Base-by-base conservation (phyloP, 2,888 invertebrate species). In the Tenthredo distinguenda region DNA sequence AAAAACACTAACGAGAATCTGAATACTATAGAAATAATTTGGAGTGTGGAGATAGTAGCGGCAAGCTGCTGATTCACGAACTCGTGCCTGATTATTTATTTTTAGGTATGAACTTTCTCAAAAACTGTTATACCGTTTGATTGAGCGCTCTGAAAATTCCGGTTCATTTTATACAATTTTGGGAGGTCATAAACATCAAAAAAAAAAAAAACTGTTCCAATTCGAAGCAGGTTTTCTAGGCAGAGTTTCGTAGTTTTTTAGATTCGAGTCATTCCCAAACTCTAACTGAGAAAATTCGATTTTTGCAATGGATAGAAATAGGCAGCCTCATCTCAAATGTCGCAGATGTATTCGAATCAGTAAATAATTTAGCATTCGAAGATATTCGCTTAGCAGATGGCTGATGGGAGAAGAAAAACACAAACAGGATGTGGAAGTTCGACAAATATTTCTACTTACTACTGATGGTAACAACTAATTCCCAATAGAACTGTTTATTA, bases 11-110 rank as follows among this genome's bases (percentile, higher is more conserved):
- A 68, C 34, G 34, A 34, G 34, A 68, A 18, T 68, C 34, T 34
- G 34, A 68, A 68, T 68, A 68, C 68, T 34, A 68, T 68, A 68
- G 34, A 68, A 68, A 68, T 68, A 18, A 68, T 68, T 26, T 62
- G 62, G 62, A 26, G 62, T 21, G 68, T 34, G 7, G 34, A 34
- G 68, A 68, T 34, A 68, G 68, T 68, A 18, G 68, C 68, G 15
- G 34, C 68, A 34, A 6, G 34, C 26, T 34, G 2, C 68, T 26
- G 68, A 34, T 68, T 18, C 26, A 68, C 31, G 68, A 31, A 10
- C 26, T 18, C 68, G 34, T 15, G 34, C 7, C n/a, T 18, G 6
- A 31, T 18, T 68, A 18, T 34, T 68, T 68, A 68, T 68, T 68
- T 68, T 18, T n/a, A 55, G n/a, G n/a, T 55, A n/a, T 7, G 1